Evolutionary conservation across 2,888 invertebrate species (phyloP).

Genomic region (Oligia strigilis): DNA sequence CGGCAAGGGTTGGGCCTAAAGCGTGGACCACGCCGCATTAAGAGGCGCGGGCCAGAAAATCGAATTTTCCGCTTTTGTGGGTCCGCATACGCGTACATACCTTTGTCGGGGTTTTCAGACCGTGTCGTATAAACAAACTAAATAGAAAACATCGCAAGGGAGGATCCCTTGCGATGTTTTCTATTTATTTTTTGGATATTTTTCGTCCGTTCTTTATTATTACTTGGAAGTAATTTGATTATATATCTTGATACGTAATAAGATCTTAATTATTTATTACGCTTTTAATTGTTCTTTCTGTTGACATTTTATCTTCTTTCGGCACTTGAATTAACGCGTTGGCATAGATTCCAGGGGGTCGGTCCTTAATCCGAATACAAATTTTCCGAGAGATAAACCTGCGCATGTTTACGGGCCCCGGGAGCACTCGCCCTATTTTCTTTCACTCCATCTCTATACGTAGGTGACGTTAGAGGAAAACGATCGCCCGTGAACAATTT

Average conservation of each 20-base stretch:
- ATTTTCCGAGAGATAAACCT: slow-evolving; percentile 85
- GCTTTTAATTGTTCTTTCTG: slow-evolving; percentile 57
- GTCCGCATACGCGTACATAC: slow-evolving; percentile 70
- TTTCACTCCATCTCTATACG: slow-evolving; percentile 57
- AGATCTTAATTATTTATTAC: slow-evolving; percentile 43
- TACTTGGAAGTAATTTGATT: neutral
- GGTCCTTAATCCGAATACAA: slow-evolving; percentile 78
- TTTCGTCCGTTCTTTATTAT: neutral
- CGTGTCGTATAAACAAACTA: slow-evolving; percentile 81
- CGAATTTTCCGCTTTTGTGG: slow-evolving; percentile 87
- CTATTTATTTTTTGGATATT: slow-evolving; percentile 53
- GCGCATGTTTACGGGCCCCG: slow-evolving; percentile 75
- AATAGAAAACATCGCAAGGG: too few species aligned
- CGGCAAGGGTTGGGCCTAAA: slow-evolving; percentile 85
- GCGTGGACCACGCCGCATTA: slow-evolving; percentile 80
- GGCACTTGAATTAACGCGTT: slow-evolving; percentile 72
- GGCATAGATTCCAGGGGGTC: slow-evolving; percentile 74
- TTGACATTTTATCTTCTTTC: slow-evolving; percentile 54
- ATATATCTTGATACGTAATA: slow-evolving; percentile 28
- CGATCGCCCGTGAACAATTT: slow-evolving; percentile 59
- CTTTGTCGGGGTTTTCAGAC: slow-evolving; percentile 83
- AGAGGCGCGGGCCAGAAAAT: slow-evolving; percentile 86
- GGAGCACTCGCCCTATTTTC: slow-evolving; percentile 69
- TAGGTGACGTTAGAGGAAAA: slow-evolving; percentile 59
- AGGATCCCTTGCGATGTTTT: slow-evolving; percentile 51